Conservation (phyloP, 2,797 vertebrate species). For the Esox lucius region DNA sequence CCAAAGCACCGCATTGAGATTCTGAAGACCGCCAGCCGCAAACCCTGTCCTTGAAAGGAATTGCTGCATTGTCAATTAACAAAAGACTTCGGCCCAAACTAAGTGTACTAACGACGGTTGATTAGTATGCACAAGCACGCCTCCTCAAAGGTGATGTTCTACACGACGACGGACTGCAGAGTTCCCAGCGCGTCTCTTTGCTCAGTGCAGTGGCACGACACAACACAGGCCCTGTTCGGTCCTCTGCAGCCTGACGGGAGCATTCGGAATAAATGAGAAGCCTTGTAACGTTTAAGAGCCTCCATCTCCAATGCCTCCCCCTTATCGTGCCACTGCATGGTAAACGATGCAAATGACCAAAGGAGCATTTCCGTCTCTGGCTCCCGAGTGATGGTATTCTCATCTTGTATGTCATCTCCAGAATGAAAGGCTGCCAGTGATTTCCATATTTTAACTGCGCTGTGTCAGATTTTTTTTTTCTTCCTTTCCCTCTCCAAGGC, state of each 20-base stretch:
- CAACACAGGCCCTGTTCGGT: conserved; percentile 13
- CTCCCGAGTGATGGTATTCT: conserved; percentile 52
- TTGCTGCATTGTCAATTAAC: conserved; percentile 39
- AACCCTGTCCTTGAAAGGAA: conserved; percentile 43
- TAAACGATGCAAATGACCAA: conserved; percentile 62
- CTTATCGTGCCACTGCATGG: conserved; percentile 48
- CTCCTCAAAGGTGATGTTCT: conserved; percentile 43
- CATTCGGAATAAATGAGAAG: conserved; percentile 39
- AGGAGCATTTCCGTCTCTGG: conserved; percentile 6
- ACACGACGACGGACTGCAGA: conserved; percentile 24
- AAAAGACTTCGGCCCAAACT: conserved; percentile 24
- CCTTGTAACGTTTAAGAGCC: conserved; percentile 31
- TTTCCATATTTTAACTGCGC: conserved; percentile 70
- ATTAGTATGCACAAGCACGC: conserved; percentile 47
- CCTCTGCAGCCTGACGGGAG: not conserved
- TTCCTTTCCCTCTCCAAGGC: not conserved
- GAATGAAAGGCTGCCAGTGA: conserved; percentile 46
- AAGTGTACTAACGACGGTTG: conserved; percentile 24
- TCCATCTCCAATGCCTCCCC: conserved; percentile 22
- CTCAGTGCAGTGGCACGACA: conserved; percentile 14
- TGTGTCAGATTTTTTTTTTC: conserved; percentile 50
- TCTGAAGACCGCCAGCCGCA: conserved; percentile 1
- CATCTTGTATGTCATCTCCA: conserved; percentile 47
- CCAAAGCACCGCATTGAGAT: not conserved
- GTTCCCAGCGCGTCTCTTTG: conserved; percentile 34